Conservation (phyloP, 2,797 vertebrate genomes). For the Hippopotamyrus pictus region DNA sequence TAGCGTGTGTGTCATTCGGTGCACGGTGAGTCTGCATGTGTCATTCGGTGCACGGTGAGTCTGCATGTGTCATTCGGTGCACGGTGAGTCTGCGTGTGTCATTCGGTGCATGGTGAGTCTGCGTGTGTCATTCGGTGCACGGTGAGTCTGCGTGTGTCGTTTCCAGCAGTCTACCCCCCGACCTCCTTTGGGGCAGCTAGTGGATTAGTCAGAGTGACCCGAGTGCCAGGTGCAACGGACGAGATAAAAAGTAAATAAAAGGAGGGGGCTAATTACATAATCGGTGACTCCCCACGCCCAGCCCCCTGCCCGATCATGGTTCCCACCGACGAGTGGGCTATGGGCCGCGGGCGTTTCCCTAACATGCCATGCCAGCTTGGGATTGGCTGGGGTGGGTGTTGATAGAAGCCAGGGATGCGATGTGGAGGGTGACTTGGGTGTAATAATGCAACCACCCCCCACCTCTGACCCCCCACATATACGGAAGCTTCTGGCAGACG, state of each 20-base stretch:
- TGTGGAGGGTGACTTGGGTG: neutral
- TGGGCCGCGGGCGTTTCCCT: neutral
- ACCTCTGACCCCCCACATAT: neutral
- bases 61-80: neutral
- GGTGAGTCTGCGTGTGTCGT: neutral
- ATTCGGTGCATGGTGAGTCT: neutral
- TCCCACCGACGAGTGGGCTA: neutral
- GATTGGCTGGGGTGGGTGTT: neutral
- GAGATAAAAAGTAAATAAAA: constrained; percentile 2
- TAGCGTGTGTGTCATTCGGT: neutral
- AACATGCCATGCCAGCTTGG: neutral
- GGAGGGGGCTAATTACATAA: neutral
- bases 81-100: neutral
- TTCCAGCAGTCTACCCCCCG: neutral
- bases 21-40: neutral
- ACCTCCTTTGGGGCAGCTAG: neutral
- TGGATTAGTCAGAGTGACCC: neutral
- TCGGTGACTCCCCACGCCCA: neutral
- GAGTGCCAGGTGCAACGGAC: neutral
- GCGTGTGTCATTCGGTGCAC: neutral
- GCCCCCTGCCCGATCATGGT: neutral
- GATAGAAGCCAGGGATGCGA: neutral
- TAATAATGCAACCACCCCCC: neutral
- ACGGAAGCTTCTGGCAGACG: neutral
- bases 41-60: neutral